Evolutionary conservation across 2,888 invertebrate species (phyloP), one percentile per base, ranked within the genome.

Genomic region (Eumacrocentrus americanus): DNA sequence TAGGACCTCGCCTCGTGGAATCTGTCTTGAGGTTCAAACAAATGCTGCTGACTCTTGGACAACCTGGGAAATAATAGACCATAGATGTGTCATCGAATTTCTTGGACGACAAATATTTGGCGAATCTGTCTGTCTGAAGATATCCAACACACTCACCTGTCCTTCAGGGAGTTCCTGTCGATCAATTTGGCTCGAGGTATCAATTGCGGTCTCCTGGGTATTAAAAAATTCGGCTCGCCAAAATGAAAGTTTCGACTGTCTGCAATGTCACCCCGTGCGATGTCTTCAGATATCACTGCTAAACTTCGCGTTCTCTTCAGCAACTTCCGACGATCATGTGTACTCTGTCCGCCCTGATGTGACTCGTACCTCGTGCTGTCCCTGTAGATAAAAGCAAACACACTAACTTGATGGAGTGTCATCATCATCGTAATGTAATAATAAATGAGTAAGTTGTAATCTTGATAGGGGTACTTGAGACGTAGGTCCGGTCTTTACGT

Each of bases 151-250:
- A 9, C 9, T 23, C 48, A 90, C 90, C 89, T 87, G 82, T 89
- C 89, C 81, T 88, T 88, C 77, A 89, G 87, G 77, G 88, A 87
- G 81, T 88, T 88, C 72, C 89, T 88, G 81, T 91, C 90, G 73
- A 91, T 90, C 66, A 92, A 84, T 77, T 89, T 90, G 52, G 91
- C 91, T 72, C 92, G 85, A 61, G 92, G 92, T 81, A 92, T 92
- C 60, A 92, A 84, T 81, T 91, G 91, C 53, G 89, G 89, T 71
- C 91, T 84, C 74, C 88, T 85, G 72, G 84, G 85, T 71, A 86
- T 84, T 66, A 86, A 86, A 77, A 86, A 85, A 69, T 85, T 84
- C 69, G 85, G 86, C 34, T 77, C 76, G 20, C 73, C 73, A 11
- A 76, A 64, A 57, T 70, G 70, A 63, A 75, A 73, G 58, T 75